Base-by-base conservation (phyloP, 2,797 vertebrate species). In the Brachyalestes nurse region DNA sequence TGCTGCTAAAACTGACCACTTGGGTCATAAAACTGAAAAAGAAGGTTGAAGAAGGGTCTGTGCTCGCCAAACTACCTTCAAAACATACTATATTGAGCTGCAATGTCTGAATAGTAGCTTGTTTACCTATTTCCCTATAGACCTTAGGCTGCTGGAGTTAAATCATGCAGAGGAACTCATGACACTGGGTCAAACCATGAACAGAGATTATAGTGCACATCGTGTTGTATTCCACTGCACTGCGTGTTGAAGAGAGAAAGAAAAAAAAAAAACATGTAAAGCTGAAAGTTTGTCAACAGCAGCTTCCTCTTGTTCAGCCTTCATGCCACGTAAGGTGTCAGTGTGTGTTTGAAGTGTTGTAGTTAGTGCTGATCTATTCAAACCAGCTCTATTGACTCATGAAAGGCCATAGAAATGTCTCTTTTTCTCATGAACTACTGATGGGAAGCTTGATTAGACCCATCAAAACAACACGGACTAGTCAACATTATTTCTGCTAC, bases 271-370 rank as follows among this genome's bases (percentile, higher is more conserved):
- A 55, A 34, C 34, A 34, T 34, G 34, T 34, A 34, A 34, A 28
- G 28, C 1, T 3, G 28, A 28, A 28, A 34, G 34, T 65, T 38
- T 55, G 21, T 45, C 47, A 66, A 42, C 34, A 45, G 23, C 49
- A 74, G 62, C 53, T 80, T 74, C 51, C 40, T 49, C 45, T 51
- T 34, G 23, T 62, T 34, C 25, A 34, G 34, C 34, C 34, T 34
- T 38, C 9, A 67, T 19, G 10, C 10, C 45, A 45, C 42, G 9
- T 45, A 8, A 21, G n/a, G n/a, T 58, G 9, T 34, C 34, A 34
- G 34, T 34, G 34, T 34, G 34, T 34, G 34, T 34, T 34, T 34
- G 34, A 34, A 34, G 34, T 34, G 34, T 34, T 2, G 34, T 34
- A 34, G 34, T n/a, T n/a, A 19, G 53, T 55, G 19, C 14, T 57